A percentile compares a stretch with the other conserved stretches of the same genome.
Conservation (phyloP, 2,113 vertebrate species). For the Hirundichthys speculiger region DNA sequence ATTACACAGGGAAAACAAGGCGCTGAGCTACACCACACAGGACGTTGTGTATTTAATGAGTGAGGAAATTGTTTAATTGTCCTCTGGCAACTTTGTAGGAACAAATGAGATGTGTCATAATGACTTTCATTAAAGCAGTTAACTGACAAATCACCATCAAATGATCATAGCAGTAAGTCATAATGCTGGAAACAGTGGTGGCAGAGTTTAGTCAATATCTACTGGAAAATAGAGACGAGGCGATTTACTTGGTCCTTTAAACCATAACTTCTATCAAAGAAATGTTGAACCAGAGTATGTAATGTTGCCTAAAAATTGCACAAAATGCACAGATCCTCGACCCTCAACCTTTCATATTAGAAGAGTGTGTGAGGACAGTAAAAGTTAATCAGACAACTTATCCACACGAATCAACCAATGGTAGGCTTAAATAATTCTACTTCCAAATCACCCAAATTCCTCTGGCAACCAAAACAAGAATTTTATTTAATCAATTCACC, state of each 20-base stretch:
- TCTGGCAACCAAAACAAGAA: no score
- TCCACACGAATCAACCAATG: constrained; percentile 1
- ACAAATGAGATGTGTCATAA: neutral
- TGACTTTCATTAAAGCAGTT: constrained; percentile 12
- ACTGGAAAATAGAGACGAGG: neutral
- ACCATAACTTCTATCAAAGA: neutral
- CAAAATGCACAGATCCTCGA: no score
- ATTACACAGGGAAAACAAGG: constrained; percentile 9
- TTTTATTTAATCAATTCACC: no score
- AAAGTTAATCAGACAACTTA: neutral
- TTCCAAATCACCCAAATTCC: neutral
- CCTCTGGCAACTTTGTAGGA: constrained; percentile 2
- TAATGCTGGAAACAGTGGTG: neutral
- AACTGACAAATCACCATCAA: neutral
- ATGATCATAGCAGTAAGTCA: constrained; percentile 2
- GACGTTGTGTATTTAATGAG: constrained; percentile 4
- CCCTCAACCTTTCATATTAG: no score
- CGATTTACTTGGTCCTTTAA: neutral
- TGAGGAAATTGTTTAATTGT: constrained; percentile 5
- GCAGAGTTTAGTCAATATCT: neutral
- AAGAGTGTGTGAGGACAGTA: neutral
- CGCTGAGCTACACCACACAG: neutral
- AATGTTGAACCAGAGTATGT: neutral
- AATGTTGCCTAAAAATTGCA: neutral
- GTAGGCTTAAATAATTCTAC: neutral